Percentiles rank a stretch among this genome's conserved stretches.
Evolutionary conservation across 2,888 invertebrate genomes (phyloP).

Genomic region (Lithophane ornitopus): DNA sequence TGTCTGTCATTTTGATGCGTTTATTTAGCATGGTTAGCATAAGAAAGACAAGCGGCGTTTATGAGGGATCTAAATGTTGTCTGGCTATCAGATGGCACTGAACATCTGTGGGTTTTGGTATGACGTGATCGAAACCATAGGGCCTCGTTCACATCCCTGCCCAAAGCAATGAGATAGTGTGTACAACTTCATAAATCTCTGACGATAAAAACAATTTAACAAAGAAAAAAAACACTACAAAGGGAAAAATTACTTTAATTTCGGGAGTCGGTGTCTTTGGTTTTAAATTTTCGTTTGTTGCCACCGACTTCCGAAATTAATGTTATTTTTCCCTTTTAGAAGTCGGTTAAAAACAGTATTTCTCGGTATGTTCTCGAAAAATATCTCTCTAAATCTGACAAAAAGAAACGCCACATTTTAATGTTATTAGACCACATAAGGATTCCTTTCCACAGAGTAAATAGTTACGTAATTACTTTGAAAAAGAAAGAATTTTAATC

Average conservation of each 20-base stretch:
- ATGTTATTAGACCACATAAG: background rate
- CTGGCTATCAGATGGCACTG: background rate
- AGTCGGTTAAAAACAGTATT: background rate
- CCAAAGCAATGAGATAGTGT: background rate
- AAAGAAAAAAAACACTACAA: too few species aligned
- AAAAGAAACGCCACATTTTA: background rate
- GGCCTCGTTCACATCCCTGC: background rate
- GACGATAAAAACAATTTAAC: too few species aligned
- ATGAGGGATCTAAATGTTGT: background rate
- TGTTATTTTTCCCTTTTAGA: too few species aligned
- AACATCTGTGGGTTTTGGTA: background rate
- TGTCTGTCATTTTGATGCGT: background rate
- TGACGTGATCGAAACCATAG: background rate
- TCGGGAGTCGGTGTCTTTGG: too few species aligned
- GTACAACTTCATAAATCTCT: background rate
- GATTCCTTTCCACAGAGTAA: background rate
- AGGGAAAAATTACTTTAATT: too few species aligned
- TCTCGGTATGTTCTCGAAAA: background rate
- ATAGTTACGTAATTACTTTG: background rate
- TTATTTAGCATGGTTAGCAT: background rate
- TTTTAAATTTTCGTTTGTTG: too few species aligned
- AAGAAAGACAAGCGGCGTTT: background rate
- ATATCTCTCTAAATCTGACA: background rate
- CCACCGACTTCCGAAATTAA: too few species aligned
- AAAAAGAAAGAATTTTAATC: constrained; percentile 42